phyloP scores from a whole-genome alignment of 2,113 vertebrate genomes.

The Grallaria varia region DNA sequence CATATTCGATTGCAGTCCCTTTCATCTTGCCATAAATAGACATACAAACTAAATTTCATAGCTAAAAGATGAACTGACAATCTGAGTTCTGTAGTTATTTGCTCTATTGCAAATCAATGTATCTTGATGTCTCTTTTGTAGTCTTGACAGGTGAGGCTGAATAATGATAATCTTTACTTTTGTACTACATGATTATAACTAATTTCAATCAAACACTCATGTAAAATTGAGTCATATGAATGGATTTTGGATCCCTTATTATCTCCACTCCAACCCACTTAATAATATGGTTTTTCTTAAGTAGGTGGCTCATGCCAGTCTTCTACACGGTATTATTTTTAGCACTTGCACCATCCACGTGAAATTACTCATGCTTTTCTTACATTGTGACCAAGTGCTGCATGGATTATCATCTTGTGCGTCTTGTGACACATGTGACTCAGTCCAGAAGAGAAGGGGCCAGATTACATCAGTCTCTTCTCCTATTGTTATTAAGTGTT shows the following conservation, averaged over 20 bases:
- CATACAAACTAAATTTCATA: background rate
- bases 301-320: background rate
- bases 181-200: background rate
- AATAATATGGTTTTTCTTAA: background rate
- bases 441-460: background rate
- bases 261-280: background rate
- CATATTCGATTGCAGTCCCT: background rate
- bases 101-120: conserved; percentile 5
- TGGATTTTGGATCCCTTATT: background rate
- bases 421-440: background rate
- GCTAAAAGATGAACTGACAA: background rate
- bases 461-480: background rate
- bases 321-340: background rate
- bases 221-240: conserved; percentile 17
- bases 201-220: conserved; percentile 16
- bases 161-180: background rate
- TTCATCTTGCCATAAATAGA: background rate
- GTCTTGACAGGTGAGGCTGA: background rate
- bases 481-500: background rate
- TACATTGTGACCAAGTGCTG: background rate
- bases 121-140: background rate
- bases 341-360: background rate
- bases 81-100: background rate
- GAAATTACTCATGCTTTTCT: background rate
- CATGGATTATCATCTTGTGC: background rate